phyloP scores from a whole-genome alignment of 2,888 invertebrate species.

The Tortricodes alternella region DNA sequence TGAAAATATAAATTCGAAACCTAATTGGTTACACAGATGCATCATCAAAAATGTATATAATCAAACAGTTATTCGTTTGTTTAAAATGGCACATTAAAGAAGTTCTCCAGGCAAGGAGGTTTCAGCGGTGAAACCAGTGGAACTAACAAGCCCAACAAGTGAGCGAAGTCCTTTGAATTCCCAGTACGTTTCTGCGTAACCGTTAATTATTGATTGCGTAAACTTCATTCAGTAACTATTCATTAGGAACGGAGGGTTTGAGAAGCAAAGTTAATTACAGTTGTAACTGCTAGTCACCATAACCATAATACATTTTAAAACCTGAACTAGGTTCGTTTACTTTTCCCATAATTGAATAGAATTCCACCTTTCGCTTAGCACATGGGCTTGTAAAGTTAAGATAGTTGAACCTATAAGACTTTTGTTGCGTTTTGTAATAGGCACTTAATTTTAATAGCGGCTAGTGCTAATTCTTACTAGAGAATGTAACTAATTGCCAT shows the following conservation, averaged over 20 bases:
- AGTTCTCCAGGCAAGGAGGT: slow-evolving; percentile 38
- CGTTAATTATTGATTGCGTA: slow-evolving; percentile 13
- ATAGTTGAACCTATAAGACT: slow-evolving; percentile 7
- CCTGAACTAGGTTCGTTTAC: not conserved
- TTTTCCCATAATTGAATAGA: not conserved
- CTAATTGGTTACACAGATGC: too few species aligned
- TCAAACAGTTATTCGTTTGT: too few species aligned
- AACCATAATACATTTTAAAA: not conserved
- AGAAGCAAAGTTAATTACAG: slow-evolving; percentile 14
- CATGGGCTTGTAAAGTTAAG: not conserved
- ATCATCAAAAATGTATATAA: too few species aligned
- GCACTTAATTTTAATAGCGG: slow-evolving; percentile 42
- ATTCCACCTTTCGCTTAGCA: not conserved
- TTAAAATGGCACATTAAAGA: too few species aligned
- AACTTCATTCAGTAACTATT: slow-evolving; percentile 8
- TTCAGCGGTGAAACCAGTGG: slow-evolving; percentile 40
- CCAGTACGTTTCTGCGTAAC: slow-evolving; percentile 6
- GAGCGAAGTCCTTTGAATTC: slow-evolving; percentile 28
- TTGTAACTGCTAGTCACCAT: not conserved
- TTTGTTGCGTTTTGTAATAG: slow-evolving; percentile 18
- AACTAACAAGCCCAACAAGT: slow-evolving; percentile 41
- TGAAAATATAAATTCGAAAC: too few species aligned
- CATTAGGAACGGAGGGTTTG: slow-evolving; percentile 3
- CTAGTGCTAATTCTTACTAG: slow-evolving; percentile 44
- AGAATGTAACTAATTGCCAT: slow-evolving; percentile 61